Conservation (phyloP, 2,888 invertebrate genomes). For the Cryptocephalus moraei region DNA sequence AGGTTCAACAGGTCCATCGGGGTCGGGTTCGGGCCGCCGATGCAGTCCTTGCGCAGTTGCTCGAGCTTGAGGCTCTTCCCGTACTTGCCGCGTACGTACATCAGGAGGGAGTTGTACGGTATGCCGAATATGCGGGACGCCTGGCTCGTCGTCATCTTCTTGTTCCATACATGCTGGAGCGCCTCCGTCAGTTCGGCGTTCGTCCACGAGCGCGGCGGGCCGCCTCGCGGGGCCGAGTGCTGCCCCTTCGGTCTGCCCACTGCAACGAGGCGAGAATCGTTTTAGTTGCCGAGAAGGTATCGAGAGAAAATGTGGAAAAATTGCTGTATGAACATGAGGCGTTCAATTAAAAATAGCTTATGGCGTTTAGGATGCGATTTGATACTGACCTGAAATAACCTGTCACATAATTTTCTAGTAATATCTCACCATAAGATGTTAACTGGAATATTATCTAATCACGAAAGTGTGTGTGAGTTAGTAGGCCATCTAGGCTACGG, state of each 20-base stretch:
- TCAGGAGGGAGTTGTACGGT: conserved; percentile 84
- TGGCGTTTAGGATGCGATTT: too few relatives aligned
- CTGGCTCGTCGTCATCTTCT: conserved; percentile 89
- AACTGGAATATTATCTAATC: too few relatives aligned
- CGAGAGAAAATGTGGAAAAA: too few relatives aligned
- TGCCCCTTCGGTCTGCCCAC: conserved; percentile 82
- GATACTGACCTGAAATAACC: too few relatives aligned
- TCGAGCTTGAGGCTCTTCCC: conserved; percentile 86
- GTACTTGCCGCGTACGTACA: conserved; percentile 88
- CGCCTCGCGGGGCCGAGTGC: conserved; percentile 82
- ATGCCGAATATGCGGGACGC: conserved; percentile 85
- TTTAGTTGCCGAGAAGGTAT: too few relatives aligned
- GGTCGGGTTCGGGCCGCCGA: conserved; percentile 59
- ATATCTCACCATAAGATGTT: too few relatives aligned
- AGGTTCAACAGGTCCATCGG: conserved; percentile 44
- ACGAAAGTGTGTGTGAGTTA: too few relatives aligned
- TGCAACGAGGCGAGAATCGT: conserved; percentile 31
- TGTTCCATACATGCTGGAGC: conserved; percentile 89
- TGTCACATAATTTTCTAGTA: too few relatives aligned
- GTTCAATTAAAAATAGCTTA: too few relatives aligned
- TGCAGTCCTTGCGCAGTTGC: conserved; percentile 79
- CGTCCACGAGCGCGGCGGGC: conserved; percentile 86
- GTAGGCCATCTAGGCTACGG: too few relatives aligned
- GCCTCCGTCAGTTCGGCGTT: conserved; percentile 86
- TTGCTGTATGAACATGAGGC: too few relatives aligned